Evolutionary conservation across 2,113 vertebrate genomes (phyloP).

Genomic region (Monopterus albus): DNA sequence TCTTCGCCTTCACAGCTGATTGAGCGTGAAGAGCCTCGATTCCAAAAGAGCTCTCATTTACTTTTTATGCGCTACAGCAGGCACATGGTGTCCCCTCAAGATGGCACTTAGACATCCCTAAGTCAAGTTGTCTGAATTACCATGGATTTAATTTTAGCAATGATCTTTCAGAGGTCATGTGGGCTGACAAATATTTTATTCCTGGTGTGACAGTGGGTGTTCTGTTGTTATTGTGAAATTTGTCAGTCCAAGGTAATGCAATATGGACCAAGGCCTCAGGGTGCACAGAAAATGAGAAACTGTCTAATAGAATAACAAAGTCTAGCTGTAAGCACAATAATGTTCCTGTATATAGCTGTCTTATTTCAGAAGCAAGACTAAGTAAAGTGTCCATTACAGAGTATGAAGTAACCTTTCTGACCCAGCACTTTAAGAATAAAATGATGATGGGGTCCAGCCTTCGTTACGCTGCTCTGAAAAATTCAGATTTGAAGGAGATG

Average conservation of each 20-base stretch:
- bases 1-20: slow-evolving; percentile 46
- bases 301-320: background rate
- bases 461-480: slow-evolving; percentile 68
- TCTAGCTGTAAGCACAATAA: background rate
- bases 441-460: slow-evolving; percentile 57
- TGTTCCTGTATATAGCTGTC: background rate
- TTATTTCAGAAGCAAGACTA: slow-evolving; percentile 3
- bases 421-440: slow-evolving; percentile 49
- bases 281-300: no score
- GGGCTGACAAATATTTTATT: slow-evolving; percentile 4
- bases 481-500: slow-evolving; percentile 66
- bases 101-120: slow-evolving; percentile 31
- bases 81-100: slow-evolving; percentile 5
- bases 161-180: slow-evolving; percentile 25
- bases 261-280: no score
- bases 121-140: slow-evolving; percentile 48
- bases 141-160: slow-evolving; percentile 39
- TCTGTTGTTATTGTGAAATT: background rate
- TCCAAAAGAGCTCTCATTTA: slow-evolving; percentile 47
- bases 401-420: slow-evolving; percentile 51
- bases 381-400: slow-evolving; percentile 4
- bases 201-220: background rate
- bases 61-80: slow-evolving; percentile 58
- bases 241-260: background rate
- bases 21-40: slow-evolving; percentile 44